These are phyloP conservation scores for Botia kubotai DNA, from an alignment of 2,797 vertebrate genomes.

Conservation along the genomic window DNA sequence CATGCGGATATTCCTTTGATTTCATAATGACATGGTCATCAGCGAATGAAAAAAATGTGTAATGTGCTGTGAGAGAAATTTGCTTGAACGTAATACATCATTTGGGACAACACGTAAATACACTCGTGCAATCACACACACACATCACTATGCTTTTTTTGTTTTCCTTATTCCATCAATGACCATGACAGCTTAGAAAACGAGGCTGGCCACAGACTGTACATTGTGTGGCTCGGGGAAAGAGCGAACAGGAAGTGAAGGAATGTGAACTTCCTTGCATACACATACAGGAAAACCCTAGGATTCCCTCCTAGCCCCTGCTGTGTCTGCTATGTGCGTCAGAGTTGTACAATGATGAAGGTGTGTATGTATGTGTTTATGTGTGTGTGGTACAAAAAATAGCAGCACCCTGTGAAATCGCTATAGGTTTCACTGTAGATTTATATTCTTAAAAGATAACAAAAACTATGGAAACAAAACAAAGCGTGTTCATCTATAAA, in stretches of 20 bases:
- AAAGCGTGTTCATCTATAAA: neutral
- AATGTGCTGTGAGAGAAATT: neutral
- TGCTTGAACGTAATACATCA: neutral
- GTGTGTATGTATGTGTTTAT: neutral
- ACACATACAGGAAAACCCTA: slow-evolving; percentile 45
- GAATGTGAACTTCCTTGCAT: slow-evolving; percentile 44
- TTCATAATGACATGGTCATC: neutral
- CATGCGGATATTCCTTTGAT: neutral
- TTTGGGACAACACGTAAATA: neutral
- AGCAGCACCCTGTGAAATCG: neutral
- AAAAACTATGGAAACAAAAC: neutral
- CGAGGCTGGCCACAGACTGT: neutral
- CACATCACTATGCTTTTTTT: neutral
- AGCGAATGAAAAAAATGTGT: neutral
- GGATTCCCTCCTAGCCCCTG: slow-evolving; percentile 50
- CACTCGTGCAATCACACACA: neutral
- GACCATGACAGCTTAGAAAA: slow-evolving; percentile 20
- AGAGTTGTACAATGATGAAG: neutral
- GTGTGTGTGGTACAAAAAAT: neutral
- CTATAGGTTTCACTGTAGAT: neutral
- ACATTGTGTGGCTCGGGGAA: slow-evolving; percentile 29
- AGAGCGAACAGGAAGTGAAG: slow-evolving; percentile 45
- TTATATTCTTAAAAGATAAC: no score
- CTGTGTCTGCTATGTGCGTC: slow-evolving; percentile 6
- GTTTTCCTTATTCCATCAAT: neutral